Evolutionary conservation across 2,797 vertebrate genomes (phyloP), one percentile per base, ranked within the genome.

Genomic region (Macropus fuliginosus): DNA sequence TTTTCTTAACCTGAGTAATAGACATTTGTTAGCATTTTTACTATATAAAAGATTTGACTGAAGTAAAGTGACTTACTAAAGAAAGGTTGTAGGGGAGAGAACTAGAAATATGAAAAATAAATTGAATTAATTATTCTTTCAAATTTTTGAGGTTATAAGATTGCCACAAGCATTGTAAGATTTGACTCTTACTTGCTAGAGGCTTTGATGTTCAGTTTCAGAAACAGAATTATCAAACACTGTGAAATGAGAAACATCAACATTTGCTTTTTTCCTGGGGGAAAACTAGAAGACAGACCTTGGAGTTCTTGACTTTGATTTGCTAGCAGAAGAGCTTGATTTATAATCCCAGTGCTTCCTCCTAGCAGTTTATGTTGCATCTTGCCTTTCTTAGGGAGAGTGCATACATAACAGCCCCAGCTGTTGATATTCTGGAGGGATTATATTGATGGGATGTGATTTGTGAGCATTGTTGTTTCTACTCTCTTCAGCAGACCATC

Each of bases 71-170:
- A 16, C 55, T 29, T 28, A 14, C 46, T 91, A 56, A 54, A 52
- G 52, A 55, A 91, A 24, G 54, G 6, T 55, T 87, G 29, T 55
- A 11, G 0, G 0, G 55, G 12, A 92, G 21, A 87, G 90, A 52
- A 11, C 1, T 52, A 57, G 14, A 40, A 57, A 0, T 66, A 24
- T 13, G 5, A 55, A 57, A 93, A 91, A 0, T 29, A 2, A 0
- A 0, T 4, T 0, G 0, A 34, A 87, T 27, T 46, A 87, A 50
- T 27, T 81, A 13, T 40, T 81, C 40, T 92, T 66, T 46, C 52
- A 40, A 50, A 50, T 87, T 90, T 95, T 54, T 18, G 10, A 66
- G 74, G 29, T 66, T 54, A 62, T 94, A 54, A 66, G 3, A 56
- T 55, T 93, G 87, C 52, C 29, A 29, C 46, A 92, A 91, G 34